Evolutionary conservation across 2,113 vertebrate genomes (phyloP), one percentile per base, ranked within the genome.

Genomic region (Pardalotus punctatus): DNA sequence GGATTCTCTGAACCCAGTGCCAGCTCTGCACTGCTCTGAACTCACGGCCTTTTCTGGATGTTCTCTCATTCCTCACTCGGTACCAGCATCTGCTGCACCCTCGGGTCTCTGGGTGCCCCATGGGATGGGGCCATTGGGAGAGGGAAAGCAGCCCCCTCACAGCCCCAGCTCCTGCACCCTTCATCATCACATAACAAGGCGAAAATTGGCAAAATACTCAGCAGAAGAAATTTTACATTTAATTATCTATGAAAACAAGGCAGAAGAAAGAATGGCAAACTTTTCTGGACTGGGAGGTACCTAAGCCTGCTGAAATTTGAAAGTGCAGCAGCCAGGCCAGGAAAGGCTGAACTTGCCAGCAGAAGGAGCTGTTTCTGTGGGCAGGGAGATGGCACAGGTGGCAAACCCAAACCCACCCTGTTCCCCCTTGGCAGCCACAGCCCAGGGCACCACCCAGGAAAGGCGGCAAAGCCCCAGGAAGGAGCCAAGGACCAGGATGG

Each of bases 361-460:
- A 86, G 87, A 93, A 94, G 71, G 69, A 69, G 81, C 58, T 67
- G 69, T 47, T 92, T 36, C 78, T 78, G 74, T n/a, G 74, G 78
- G 33, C 17, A 19, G 18, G 40, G 48, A 79, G 53, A 14, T 74
- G 2, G 74, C 86, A 72, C 28, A 31, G 4, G 24, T 1, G 7
- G 35, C 74, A 77, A 77, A 53, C 2, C 5, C 0, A 1, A 45
- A 58, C 14, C 51, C 9, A 31, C 21, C 10, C 3, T 27, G 10
- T 42, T 4, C 10, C 19, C n/a, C 33, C 27, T 48, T 31, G 5
- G 10, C 29, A 83, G 66, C 56, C 62, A 48, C 10, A n/a, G 65
- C 35, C 47, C 33, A 12, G 38, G 27, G 10, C 38, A 58, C 21
- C 4, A 2, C n/a, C 12, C 73, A 66, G 53, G 27, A 71, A 69